Percentiles rank a stretch among this genome's conserved stretches.
Evolutionary conservation across 2,888 invertebrate genomes (phyloP).

Genomic region (Drosophila austrosaltans): DNA sequence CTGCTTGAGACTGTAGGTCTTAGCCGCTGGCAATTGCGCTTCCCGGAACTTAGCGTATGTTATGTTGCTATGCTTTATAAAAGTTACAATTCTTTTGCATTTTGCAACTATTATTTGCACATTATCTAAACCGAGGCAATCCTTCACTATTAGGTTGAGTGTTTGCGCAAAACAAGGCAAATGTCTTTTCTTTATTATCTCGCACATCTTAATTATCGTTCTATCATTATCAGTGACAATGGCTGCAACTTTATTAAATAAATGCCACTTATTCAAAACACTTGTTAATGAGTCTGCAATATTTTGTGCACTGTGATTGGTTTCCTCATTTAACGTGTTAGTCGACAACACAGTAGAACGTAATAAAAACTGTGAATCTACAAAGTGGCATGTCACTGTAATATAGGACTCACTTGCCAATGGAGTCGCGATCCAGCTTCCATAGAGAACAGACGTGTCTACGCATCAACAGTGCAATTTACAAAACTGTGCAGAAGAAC

Average conservation of each 20-base stretch:
- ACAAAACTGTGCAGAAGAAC: too few relatives aligned
- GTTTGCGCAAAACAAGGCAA: background rate
- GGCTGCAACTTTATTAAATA: background rate
- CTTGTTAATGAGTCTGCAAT: too few relatives aligned
- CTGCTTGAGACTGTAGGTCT: constrained; percentile 1
- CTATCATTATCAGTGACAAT: background rate
- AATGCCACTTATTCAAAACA: too few relatives aligned
- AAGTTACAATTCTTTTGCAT: constrained; percentile 8
- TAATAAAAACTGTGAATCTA: too few relatives aligned
- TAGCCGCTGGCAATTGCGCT: background rate
- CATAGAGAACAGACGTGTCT: too few relatives aligned
- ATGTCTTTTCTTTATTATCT: background rate
- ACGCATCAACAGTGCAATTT: too few relatives aligned
- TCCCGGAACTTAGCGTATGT: background rate
- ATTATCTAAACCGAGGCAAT: background rate
- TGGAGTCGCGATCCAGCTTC: too few relatives aligned
- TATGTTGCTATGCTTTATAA: constrained; percentile 1
- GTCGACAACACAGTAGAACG: too few relatives aligned
- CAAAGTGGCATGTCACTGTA: too few relatives aligned
- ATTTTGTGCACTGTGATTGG: too few relatives aligned
- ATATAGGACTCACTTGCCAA: too few relatives aligned
- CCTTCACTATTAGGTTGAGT: background rate
- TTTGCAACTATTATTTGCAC: background rate
- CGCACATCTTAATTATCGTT: background rate
- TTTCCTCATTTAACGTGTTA: too few relatives aligned